Evolutionary conservation across 2,797 vertebrate genomes (phyloP).

Genomic region (Amblyraja radiata): DNA sequence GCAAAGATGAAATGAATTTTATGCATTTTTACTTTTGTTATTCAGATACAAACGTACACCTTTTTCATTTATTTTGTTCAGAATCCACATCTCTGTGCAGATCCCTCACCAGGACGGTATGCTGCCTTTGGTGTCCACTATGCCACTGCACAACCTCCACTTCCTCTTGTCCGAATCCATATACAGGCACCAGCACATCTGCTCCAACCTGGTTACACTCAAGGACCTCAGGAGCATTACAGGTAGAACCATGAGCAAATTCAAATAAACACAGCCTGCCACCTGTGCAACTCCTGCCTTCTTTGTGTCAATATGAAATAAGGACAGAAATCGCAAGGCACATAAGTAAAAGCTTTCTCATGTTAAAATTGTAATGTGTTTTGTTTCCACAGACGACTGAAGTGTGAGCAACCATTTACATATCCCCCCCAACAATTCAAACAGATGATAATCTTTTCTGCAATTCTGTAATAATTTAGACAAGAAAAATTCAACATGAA

Average conservation of each 20-base stretch:
- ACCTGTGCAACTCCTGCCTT: neutral
- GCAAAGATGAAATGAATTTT: neutral
- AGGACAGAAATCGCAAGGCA: neutral
- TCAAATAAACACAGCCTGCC: too few relatives aligned
- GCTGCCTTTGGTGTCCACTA: constrained; percentile 91
- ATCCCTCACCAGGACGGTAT: constrained; percentile 97
- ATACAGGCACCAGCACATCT: constrained; percentile 93
- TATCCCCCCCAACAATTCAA: neutral
- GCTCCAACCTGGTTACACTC: constrained; percentile 84
- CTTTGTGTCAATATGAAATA: neutral
- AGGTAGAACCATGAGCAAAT: constrained; percentile 56
- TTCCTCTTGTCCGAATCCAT: constrained; percentile 94
- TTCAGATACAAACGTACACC: neutral
- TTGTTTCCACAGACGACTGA: neutral
- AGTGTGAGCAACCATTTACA: neutral
- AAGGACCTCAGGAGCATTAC: constrained; percentile 77
- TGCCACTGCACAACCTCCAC: constrained; percentile 91
- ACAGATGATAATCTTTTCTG: neutral
- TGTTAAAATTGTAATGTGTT: neutral
- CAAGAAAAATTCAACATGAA: neutral
- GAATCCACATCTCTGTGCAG: constrained; percentile 96
- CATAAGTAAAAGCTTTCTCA: neutral
- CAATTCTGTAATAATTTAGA: neutral
- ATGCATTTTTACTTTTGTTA: neutral
- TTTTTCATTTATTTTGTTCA: constrained; percentile 45